phyloP scores from a whole-genome alignment of 2,888 invertebrate genomes.

The Eupithecia pulchellata region DNA sequence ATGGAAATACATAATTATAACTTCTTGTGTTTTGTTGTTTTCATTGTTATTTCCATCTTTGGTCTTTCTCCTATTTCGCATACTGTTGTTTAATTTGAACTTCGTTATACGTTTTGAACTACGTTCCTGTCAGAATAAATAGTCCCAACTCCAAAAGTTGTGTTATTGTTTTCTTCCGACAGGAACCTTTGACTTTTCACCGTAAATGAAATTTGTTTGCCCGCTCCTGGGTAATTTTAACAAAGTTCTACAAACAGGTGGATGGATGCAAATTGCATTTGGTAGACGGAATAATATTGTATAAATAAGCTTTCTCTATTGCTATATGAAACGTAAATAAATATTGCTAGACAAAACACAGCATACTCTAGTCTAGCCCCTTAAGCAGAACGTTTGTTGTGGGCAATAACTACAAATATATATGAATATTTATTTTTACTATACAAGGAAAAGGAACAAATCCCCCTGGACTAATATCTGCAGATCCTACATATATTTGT shows the following conservation, averaged over 20 bases:
- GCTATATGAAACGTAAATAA: neutral
- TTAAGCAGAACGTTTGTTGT: too few species aligned
- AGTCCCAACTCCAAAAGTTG: slow-evolving; percentile 11
- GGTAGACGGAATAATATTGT: slow-evolving; percentile 16
- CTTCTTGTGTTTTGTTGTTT: neutral
- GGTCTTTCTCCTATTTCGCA: neutral
- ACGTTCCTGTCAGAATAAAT: slow-evolving; percentile 10
- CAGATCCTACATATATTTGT: too few species aligned
- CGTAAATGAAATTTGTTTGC: slow-evolving; percentile 33
- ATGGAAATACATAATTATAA: neutral
- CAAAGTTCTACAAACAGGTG: slow-evolving; percentile 31
- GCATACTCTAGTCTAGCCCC: too few species aligned
- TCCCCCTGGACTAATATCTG: too few species aligned
- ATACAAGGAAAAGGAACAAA: too few species aligned
- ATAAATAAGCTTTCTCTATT: slow-evolving; percentile 1
- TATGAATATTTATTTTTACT: too few species aligned
- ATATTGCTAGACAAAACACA: too few species aligned
- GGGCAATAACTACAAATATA: too few species aligned
- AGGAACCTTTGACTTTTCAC: slow-evolving; percentile 26
- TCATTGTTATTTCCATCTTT: too few species aligned
- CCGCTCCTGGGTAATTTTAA: slow-evolving; percentile 31
- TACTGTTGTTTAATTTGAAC: slow-evolving; percentile 13
- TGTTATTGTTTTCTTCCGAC: slow-evolving; percentile 41
- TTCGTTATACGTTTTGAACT: slow-evolving; percentile 16
- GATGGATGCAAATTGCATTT: slow-evolving; percentile 30